These are phyloP conservation scores for chimpanzee (Pan troglodytes) DNA, from an alignment of 2,113 vertebrate genomes.

Conservation along the genomic window NHGRI_mPanTro3-v2.1_pri NC_072416.2:57539501-57540000, in stretches of 20 bases:
- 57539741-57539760: background rate
- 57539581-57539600: background rate
- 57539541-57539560: background rate
- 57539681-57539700: background rate
- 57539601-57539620: background rate
- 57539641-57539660: background rate
- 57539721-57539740: background rate
- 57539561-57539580: background rate
- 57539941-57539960: background rate
- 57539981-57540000: background rate
- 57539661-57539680: background rate
- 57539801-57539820: background rate
- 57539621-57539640: background rate
- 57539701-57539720: background rate
- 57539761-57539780: background rate
- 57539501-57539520: background rate
- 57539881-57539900: background rate
- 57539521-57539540: background rate
- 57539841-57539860: background rate
- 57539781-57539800: background rate
- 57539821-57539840: background rate
- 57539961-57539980: background rate
- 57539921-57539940: background rate
- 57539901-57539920: background rate
- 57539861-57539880: background rate